phyloP scores from a whole-genome alignment of 1,140 invertebrate species.

The Cotesia vestalis region DNA sequence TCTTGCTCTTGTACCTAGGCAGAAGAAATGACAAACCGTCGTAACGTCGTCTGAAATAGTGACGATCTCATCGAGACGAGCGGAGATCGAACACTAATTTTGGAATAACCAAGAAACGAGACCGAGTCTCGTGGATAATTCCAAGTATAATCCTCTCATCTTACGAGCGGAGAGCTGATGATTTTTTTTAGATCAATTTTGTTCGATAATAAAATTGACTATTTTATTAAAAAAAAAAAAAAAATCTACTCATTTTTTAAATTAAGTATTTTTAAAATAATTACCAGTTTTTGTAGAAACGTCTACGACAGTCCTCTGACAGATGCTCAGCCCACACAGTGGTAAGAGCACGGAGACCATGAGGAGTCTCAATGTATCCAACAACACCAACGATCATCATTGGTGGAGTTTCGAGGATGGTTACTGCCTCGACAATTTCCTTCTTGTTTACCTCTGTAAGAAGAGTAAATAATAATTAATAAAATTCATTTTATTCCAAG shows the following conservation, averaged over 20 bases:
- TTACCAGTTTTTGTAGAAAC: constrained; percentile 99
- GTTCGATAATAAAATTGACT: too few species aligned
- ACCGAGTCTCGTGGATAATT: constrained; percentile 40
- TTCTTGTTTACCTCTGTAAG: constrained; percentile 97
- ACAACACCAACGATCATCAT: constrained; percentile 98
- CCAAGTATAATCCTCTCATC: constrained; percentile 53
- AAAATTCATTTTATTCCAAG: constrained; percentile 17
- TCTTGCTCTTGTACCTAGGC: constrained; percentile 98
- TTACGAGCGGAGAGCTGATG: constrained; percentile 56
- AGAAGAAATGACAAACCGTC: constrained; percentile 49
- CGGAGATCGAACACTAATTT: constrained; percentile 52
- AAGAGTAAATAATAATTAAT: not conserved
- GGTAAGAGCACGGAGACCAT: constrained; percentile 91
- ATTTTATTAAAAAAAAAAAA: not conserved
- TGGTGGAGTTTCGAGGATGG: constrained; percentile 97
- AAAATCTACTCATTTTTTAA: not conserved
- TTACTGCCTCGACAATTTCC: constrained; percentile 99
- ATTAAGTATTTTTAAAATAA: constrained; percentile 31
- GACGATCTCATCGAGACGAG: constrained; percentile 54
- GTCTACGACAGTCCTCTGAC: constrained; percentile 95
- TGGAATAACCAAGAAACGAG: constrained; percentile 40
- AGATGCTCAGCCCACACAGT: constrained; percentile 99
- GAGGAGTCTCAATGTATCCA: constrained; percentile 98
- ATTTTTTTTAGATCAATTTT: not conserved
- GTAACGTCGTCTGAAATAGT: constrained; percentile 45